These are phyloP conservation scores for Anhinga rufa DNA, from an alignment of 2,113 vertebrate species.

Conservation along the genomic window DNA sequence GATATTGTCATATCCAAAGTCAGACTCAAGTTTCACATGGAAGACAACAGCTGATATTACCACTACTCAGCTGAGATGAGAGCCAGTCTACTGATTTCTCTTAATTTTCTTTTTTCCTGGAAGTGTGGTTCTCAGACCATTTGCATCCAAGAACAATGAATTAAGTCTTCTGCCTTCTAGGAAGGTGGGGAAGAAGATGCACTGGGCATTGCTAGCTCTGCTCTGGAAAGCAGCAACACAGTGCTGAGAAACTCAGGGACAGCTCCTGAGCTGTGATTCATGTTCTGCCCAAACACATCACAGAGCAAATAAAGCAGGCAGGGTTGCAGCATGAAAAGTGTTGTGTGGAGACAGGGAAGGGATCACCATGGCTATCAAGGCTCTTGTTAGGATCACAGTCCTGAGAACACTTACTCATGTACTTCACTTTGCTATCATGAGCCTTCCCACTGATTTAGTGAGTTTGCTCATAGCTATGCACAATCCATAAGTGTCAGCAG, in stretches of 20 bases:
- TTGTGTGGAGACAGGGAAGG: neutral
- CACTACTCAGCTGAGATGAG: neutral
- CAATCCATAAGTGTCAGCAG: neutral
- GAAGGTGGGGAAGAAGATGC: neutral
- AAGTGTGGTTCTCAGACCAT: neutral
- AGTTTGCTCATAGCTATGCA: neutral
- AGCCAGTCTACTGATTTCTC: neutral
- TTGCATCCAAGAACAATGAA: neutral
- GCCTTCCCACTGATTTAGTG: neutral
- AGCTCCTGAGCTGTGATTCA: neutral
- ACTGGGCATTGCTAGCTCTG: neutral
- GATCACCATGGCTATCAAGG: neutral
- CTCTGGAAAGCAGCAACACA: neutral
- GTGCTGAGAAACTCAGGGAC: neutral
- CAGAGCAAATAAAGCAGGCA: neutral
- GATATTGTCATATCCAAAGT: neutral
- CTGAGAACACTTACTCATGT: neutral
- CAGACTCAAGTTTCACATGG: neutral
- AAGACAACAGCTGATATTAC: neutral
- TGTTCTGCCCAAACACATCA: neutral
- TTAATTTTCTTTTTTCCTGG: neutral
- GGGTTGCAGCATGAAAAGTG: neutral
- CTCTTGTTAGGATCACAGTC: neutral
- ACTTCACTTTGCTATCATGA: neutral
- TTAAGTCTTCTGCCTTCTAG: neutral